These are phyloP conservation scores for Takifugu ocellatus DNA, from an alignment of 2,797 vertebrate species.

Conservation along the genomic window DNA sequence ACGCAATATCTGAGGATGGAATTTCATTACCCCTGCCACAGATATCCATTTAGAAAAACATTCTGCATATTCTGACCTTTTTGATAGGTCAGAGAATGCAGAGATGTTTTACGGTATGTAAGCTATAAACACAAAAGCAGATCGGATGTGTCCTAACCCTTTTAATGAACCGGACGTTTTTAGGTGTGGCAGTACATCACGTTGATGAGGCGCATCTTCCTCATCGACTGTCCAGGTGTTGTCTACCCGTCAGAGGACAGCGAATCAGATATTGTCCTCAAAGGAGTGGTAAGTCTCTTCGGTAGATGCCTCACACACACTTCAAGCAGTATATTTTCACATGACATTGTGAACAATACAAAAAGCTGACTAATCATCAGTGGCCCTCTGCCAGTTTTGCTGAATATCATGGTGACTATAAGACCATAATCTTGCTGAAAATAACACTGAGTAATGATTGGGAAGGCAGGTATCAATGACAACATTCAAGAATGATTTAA, in stretches of 20 bases:
- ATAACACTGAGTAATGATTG: too few relatives aligned
- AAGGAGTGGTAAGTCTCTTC: conserved; percentile 89
- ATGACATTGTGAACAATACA: too few relatives aligned
- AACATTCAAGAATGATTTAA: too few relatives aligned
- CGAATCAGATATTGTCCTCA: conserved; percentile 92
- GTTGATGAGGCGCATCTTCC: conserved; percentile 94
- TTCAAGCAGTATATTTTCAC: too few relatives aligned
- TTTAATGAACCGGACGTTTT: neutral
- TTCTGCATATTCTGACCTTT: neutral
- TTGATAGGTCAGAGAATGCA: neutral
- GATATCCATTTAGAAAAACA: neutral
- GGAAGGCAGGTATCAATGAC: too few relatives aligned
- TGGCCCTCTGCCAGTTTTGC: too few relatives aligned
- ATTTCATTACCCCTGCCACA: neutral
- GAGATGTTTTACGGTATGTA: neutral
- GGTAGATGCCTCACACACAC: neutral
- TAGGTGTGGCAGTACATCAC: conserved; percentile 99
- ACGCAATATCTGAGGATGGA: neutral
- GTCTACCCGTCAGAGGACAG: conserved; percentile 97
- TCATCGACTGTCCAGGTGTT: conserved; percentile 96
- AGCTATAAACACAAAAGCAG: too few relatives aligned
- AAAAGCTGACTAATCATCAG: too few relatives aligned
- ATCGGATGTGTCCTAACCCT: neutral
- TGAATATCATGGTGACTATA: too few relatives aligned
- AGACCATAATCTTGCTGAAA: too few relatives aligned